A percentile compares a stretch with the other conserved stretches of the same genome.
These are phyloP conservation scores for Thamnophis elegans DNA, from an alignment of 2,797 vertebrate genomes.

Conservation along the genomic window DNA sequence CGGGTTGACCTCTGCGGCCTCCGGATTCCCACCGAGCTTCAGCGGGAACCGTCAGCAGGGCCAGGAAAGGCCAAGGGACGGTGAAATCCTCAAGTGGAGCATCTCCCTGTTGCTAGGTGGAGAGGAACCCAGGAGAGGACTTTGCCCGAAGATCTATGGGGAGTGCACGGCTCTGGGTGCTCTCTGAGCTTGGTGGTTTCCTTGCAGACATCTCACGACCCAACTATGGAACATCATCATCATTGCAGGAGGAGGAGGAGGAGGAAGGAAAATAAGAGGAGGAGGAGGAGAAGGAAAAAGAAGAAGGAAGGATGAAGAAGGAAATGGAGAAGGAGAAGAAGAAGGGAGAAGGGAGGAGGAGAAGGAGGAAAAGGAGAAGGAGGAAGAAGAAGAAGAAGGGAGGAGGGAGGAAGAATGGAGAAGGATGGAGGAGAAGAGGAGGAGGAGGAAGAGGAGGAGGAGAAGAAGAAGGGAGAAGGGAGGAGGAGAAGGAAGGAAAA, in stretches of 20 bases:
- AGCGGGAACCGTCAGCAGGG: neutral
- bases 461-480: neutral
- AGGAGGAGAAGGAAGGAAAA: no score
- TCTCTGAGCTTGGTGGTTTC: neutral
- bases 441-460: no score
- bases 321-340: no score
- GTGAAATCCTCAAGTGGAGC: neutral
- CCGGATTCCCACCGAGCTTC: neutral
- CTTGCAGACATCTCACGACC: neutral
- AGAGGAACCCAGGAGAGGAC: neutral
- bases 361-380: no score
- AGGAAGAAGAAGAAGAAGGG: no score
- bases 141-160: neutral
- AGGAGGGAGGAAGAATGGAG: no score
- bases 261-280: no score
- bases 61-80: neutral
- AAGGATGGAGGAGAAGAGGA: neutral
- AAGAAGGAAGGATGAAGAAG: no score
- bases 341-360: neutral
- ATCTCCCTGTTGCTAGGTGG: neutral
- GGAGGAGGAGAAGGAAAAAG: neutral
- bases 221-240: neutral
- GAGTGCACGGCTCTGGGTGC: neutral
- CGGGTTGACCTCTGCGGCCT: neutral
- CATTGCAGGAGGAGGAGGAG: no score